Base-by-base conservation (phyloP, 2,797 vertebrate genomes). In the Hypotaenidia philippensis region DNA sequence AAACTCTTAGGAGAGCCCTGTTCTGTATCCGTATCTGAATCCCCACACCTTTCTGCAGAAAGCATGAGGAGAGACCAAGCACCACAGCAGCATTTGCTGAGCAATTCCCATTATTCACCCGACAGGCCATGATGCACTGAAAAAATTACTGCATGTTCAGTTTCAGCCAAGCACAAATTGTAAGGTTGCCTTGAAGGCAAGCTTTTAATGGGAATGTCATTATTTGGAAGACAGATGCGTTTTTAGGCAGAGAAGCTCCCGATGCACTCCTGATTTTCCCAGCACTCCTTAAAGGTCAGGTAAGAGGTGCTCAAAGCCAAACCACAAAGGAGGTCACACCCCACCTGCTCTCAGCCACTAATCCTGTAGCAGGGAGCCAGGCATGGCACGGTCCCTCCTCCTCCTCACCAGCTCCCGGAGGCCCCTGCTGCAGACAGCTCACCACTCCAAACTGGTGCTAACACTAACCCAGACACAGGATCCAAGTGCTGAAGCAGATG, bases 1-100 rank as follows among this genome's bases (percentile, higher is more conserved):
- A 22, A 44, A 53, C 19, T 41, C 45, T 17, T 5, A 2, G 11
- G 13, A 55, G 16, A 13, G 34, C 5, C 16, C 57, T 9, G 27
- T 13, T 15, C 40, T 6, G 1, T 3, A 0, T 5, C 5, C 2
- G 5, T 21, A 18, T 5, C 5, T 2, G 5, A 18, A 18, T 1
- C 1, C 17, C 7, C 56, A 69, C 26, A 55, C 31, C 18, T 65
- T 27, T 5, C 9, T 6, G 5, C 22, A 40, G 49, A 55, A 52
- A 41, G 38, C 27, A 41, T 0, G 3, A 44, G 32, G 7, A 36
- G 23, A 44, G 23, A 70, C 8, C 19, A 36, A 52, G 32, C 34
- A 61, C 22, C 25, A 21, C 55, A 31, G 5, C 1, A 2, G 59
- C 16, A 10, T 23, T 18, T 3, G 0, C 41, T 45, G 27, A 64